Evolutionary conservation across 2,797 vertebrate genomes (phyloP).

Genomic region (Takifugu rubripes): DNA sequence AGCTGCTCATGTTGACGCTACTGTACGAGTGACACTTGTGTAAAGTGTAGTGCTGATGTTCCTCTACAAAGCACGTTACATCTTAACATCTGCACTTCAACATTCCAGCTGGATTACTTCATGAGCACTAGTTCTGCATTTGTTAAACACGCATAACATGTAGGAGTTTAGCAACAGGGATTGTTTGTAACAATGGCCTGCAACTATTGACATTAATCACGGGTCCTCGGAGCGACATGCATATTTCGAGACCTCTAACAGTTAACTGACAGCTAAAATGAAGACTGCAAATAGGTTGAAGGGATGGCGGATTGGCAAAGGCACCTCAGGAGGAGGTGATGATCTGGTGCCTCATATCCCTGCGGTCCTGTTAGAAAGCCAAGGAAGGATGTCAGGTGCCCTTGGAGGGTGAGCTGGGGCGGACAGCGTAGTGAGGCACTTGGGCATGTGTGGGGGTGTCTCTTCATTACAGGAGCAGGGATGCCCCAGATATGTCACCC

Average conservation of each 20-base stretch:
- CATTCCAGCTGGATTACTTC: no score
- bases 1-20: neutral
- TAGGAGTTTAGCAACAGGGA: no score
- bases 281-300: conserved; percentile 19
- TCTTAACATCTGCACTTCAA: no score
- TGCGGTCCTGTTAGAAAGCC: conserved; percentile 42
- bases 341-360: conserved; percentile 45
- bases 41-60: neutral
- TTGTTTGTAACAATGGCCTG: no score
- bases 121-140: no score
- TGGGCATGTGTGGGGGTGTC: conserved; percentile 23
- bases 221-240: conserved; percentile 1
- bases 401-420: conserved; percentile 42
- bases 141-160: no score
- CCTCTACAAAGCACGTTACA: neutral
- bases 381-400: conserved; percentile 42
- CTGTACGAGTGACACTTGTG: neutral
- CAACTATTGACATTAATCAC: no score
- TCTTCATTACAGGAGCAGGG: conserved; percentile 39
- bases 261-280: conserved; percentile 14
- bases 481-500: conserved; percentile 54
- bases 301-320: conserved; percentile 22
- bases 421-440: no score
- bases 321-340: conserved; percentile 50
- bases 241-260: conserved; percentile 15